Base-by-base conservation (phyloP, 2,888 invertebrate genomes). In the Nomada fucata region DNA sequence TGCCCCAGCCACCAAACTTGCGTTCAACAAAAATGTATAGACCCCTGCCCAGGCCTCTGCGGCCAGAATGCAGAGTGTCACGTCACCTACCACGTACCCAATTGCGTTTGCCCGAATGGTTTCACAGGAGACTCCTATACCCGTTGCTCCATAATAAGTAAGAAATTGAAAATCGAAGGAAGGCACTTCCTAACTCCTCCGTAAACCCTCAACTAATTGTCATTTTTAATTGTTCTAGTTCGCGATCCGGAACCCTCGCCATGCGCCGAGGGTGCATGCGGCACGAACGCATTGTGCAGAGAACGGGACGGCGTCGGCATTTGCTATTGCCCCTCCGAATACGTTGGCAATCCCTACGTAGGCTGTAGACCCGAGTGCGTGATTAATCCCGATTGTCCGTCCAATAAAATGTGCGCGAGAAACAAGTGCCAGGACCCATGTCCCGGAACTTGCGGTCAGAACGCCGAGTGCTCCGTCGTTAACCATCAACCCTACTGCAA, bases 401-500 rank as follows among this genome's bases (percentile, higher is more conserved):
- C 95, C 85, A 95, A 96, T 90, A 94, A 94, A 87, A 95, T 96
- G 36, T 96, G 96, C 90, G 94, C 96, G 53, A 95, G 95, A 85
- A 95, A 95, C 80, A 96, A 95, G 92, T 96, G 96, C 91, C 94
- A 95, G 90, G 95, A 96, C 91, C 96, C 96, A 61, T 96, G 97
- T 88, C 95, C 95, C 70, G 97, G 97, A 76, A 95, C 96, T 68
- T 97, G 97, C 91, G 97, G 97, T 71, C 94, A 95, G 65, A 96
- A 96, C 92, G 96, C 97, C 20, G 94, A 95, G 87, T 97, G 97
- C 91, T 95, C 96, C 94, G 96, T 96, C 57, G 95, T 96, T 26
- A 96, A 96, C 87, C 97, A 97, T 90, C 94, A 96, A 87, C 97
- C 97, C 18, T 95, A 96, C 87, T 98, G 98, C 92, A 95, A 95